phyloP scores from a whole-genome alignment of 2,113 vertebrate genomes.

The Trogon surrucura region DNA sequence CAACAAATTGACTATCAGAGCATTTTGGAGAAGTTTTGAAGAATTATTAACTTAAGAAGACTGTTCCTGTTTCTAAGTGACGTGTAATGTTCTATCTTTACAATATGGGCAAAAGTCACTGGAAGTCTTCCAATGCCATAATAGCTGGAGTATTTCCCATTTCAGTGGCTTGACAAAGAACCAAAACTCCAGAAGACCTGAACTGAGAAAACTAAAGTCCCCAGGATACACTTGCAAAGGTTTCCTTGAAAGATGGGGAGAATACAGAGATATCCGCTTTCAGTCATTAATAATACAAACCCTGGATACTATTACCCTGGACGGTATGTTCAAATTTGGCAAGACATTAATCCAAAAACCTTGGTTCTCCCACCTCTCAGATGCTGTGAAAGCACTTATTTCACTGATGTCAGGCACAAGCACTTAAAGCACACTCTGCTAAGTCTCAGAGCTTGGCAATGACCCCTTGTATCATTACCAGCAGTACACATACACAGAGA shows the following conservation, averaged over 20 bases:
- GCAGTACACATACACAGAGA: background rate
- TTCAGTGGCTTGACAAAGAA: background rate
- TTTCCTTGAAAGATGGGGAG: background rate
- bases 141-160: background rate
- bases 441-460: background rate
- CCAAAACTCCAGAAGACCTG: background rate
- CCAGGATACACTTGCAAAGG: background rate
- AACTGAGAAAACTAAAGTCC: background rate
- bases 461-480: fast-evolving
- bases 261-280: background rate
- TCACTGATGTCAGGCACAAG: background rate
- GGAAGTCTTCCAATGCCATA: background rate
- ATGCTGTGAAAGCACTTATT: background rate
- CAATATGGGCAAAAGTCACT: background rate
- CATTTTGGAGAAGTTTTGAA: background rate
- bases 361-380: background rate
- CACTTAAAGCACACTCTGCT: background rate
- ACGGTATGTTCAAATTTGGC: fast-evolving
- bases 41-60: background rate
- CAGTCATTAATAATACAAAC: background rate
- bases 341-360: background rate
- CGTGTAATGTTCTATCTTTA: background rate
- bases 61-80: background rate
- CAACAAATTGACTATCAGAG: background rate
- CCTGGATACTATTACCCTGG: background rate